These are phyloP conservation scores for Bombus huntii DNA, from an alignment of 1,140 invertebrate species.

Conservation along the genomic window DNA sequence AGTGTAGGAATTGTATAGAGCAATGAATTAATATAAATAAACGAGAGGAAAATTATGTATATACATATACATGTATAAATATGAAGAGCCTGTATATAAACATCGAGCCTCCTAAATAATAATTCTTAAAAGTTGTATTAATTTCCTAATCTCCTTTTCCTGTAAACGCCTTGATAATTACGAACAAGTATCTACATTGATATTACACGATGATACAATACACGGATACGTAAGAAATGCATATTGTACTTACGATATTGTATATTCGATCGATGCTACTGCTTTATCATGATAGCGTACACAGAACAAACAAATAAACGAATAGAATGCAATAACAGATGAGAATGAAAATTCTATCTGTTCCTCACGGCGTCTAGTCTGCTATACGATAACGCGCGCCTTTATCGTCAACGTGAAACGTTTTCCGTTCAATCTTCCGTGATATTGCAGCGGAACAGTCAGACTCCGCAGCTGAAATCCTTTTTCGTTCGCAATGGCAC, in stretches of 20 bases:
- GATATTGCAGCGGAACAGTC: conserved; percentile 22
- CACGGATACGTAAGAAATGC: too few relatives aligned
- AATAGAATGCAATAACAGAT: not conserved
- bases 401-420: conserved; percentile 26
- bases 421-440: conserved; percentile 31
- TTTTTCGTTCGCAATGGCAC: conserved; percentile 7
- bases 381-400: conserved; percentile 5
- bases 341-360: conserved; percentile 30
- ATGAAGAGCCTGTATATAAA: too few relatives aligned
- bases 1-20: too few relatives aligned
- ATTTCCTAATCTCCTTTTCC: too few relatives aligned
- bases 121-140: too few relatives aligned
- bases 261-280: not conserved
- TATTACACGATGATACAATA: too few relatives aligned
- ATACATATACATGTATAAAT: too few relatives aligned
- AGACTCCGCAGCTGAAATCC: not conserved
- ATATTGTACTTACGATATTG: not conserved
- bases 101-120: too few relatives aligned
- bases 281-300: not conserved
- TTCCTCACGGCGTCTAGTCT: not conserved
- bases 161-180: too few relatives aligned
- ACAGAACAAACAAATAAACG: not conserved
- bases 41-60: too few relatives aligned
- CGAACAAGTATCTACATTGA: too few relatives aligned
- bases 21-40: too few relatives aligned